phyloP scores from a whole-genome alignment of 2,113 vertebrate species.

The Urocitellus parryii region DNA sequence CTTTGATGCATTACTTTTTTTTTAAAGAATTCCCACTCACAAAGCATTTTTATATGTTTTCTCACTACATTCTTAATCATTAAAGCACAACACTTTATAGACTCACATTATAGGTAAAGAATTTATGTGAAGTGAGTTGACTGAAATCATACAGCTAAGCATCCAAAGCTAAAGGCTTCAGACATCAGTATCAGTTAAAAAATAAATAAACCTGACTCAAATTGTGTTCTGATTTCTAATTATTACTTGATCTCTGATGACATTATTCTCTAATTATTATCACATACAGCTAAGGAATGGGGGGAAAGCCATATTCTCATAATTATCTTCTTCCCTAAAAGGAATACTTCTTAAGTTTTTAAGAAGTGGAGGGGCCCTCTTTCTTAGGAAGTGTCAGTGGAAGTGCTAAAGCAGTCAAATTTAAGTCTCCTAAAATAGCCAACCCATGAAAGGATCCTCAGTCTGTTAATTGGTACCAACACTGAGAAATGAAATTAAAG shows the following conservation, averaged over 20 bases:
- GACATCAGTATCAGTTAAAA: background rate
- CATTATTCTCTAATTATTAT: background rate
- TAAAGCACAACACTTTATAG: background rate
- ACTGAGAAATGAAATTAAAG: conserved; percentile 63
- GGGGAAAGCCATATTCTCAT: conserved; percentile 5
- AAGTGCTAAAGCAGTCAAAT: conserved; percentile 67
- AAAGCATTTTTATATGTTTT: background rate
- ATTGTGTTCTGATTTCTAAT: conserved; percentile 44
- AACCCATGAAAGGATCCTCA: background rate
- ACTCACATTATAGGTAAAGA: background rate
- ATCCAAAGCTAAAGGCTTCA: background rate
- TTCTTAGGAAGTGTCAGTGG: conserved; percentile 39
- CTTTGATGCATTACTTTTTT: background rate
- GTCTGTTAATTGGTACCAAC: conserved; percentile 17
- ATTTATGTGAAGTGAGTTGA: background rate
- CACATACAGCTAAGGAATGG: background rate
- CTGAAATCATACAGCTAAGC: background rate
- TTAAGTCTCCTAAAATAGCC: conserved; percentile 38
- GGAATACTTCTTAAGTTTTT: conserved; percentile 14
- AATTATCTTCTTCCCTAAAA: conserved; percentile 24
- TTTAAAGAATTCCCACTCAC: background rate
- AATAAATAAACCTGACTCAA: background rate
- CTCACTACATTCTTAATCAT: background rate
- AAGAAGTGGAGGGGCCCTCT: conserved; percentile 14
- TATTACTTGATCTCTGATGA: background rate